A percentile compares a stretch with the other conserved stretches of the same genome.
phyloP scores from a whole-genome alignment of 2,888 invertebrate species.

The Epinotia ramella region DNA sequence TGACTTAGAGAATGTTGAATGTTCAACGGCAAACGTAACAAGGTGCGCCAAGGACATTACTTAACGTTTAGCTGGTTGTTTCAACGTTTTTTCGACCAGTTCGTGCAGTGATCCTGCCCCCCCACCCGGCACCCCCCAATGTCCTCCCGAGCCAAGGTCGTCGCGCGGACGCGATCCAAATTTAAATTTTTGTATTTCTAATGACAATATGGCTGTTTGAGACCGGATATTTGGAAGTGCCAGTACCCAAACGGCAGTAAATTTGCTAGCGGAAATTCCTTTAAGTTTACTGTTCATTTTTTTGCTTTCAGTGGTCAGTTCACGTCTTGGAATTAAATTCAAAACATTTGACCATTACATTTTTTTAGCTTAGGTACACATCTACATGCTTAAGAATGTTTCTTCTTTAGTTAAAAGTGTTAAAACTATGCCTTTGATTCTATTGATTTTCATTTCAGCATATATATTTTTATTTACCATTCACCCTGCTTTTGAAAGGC shows the following conservation, averaged over 20 bases:
- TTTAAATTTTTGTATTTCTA: slow-evolving; percentile 59
- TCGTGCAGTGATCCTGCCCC: slow-evolving; percentile 60
- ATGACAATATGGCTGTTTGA: slow-evolving; percentile 67
- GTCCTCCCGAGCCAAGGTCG: slow-evolving; percentile 70
- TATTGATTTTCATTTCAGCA: neutral
- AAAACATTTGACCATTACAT: neutral
- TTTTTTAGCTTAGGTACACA: neutral
- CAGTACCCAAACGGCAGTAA: slow-evolving; percentile 52
- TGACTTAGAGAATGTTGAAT: slow-evolving; percentile 47
- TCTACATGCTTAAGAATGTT: neutral
- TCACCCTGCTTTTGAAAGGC: neutral
- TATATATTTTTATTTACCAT: neutral
- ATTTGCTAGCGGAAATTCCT: slow-evolving; percentile 50
- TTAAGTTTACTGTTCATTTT: slow-evolving; percentile 18
- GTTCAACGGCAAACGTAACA: slow-evolving; percentile 66
- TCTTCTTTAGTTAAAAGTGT: neutral
- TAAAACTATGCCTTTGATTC: neutral
- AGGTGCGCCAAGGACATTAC: slow-evolving; percentile 78
- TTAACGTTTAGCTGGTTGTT: slow-evolving; percentile 68
- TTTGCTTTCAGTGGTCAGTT: neutral
- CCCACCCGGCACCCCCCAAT: slow-evolving; percentile 52
- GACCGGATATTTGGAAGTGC: slow-evolving; percentile 65
- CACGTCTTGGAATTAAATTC: slow-evolving; percentile 11
- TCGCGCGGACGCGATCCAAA: slow-evolving; percentile 67
- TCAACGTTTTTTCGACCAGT: slow-evolving; percentile 63